Evolutionary conservation across 2,797 vertebrate genomes (phyloP).

Genomic region (Microcaecilia unicolor): DNA sequence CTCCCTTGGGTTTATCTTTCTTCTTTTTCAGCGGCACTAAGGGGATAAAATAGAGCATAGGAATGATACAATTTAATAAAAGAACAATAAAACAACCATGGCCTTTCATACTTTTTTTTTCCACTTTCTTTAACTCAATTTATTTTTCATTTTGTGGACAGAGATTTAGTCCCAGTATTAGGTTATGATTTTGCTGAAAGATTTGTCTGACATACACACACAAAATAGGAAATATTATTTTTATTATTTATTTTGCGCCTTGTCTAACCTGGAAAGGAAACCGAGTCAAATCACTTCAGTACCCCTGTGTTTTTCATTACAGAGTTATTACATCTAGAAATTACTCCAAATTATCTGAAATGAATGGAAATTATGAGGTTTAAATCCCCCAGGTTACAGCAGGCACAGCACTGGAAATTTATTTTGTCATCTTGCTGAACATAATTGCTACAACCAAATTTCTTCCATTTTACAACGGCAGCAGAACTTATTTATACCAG

Average conservation of each 20-base stretch:
- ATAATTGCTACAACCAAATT: constrained; percentile 77
- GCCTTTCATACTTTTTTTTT: constrained; percentile 51
- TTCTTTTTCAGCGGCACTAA: too few relatives aligned
- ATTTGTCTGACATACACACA: constrained; percentile 63
- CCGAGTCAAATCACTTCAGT: constrained; percentile 62
- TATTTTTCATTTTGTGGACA: constrained; percentile 79
- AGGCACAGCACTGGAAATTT: constrained; percentile 68
- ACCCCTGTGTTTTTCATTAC: constrained; percentile 74
- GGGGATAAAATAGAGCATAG: constrained; percentile 46
- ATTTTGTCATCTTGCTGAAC: constrained; percentile 75
- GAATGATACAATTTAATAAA: constrained; percentile 64
- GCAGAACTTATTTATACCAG: constrained; percentile 74
- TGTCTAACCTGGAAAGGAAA: constrained; percentile 63
- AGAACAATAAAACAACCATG: constrained; percentile 64
- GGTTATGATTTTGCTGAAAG: constrained; percentile 73
- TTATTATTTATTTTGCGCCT: constrained; percentile 63
- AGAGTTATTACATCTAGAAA: constrained; percentile 70
- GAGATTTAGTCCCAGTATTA: constrained; percentile 71
- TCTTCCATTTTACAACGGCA: constrained; percentile 66
- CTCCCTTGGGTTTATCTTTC: too few relatives aligned
- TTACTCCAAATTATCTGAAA: constrained; percentile 78
- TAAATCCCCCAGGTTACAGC: constrained; percentile 73
- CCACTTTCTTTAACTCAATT: constrained; percentile 72
- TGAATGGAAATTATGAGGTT: constrained; percentile 78
- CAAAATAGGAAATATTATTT: constrained; percentile 70